Evolutionary conservation across 2,797 vertebrate species (phyloP).

Genomic region (Hafferia zeledoni): DNA sequence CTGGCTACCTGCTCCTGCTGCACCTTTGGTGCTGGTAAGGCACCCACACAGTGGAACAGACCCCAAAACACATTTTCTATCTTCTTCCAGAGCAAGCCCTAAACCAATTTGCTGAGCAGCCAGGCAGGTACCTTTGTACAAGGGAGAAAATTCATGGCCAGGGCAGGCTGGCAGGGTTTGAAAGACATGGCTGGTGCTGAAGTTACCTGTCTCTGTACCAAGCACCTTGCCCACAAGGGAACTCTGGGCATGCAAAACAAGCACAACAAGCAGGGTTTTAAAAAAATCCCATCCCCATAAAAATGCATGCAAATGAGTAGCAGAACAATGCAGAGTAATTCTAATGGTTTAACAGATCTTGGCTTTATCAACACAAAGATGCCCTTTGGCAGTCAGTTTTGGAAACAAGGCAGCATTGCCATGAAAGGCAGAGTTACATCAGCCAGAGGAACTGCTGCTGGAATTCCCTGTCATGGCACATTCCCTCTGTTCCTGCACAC

Average conservation of each 20-base stretch:
- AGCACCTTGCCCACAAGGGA: accelerated
- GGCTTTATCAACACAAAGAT: not conserved
- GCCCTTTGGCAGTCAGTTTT: not conserved
- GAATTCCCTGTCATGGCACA: not conserved
- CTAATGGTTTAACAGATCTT: not conserved
- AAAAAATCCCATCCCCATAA: not conserved
- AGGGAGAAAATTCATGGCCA: not conserved
- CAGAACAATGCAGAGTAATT: not conserved
- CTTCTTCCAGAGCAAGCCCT: not conserved
- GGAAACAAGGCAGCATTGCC: not conserved
- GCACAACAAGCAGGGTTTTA: not conserved
- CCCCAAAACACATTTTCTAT: not conserved
- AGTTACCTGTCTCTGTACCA: not conserved
- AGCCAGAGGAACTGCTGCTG: not conserved
- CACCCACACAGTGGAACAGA: not conserved
- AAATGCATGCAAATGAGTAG: not conserved
- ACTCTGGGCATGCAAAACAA: not conserved
- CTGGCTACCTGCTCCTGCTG: not conserved
- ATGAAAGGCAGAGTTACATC: not conserved
- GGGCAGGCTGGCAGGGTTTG: not conserved
- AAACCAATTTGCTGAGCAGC: not conserved
- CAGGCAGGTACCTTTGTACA: not conserved
- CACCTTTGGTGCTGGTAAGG: not conserved
- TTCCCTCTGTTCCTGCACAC: not conserved
- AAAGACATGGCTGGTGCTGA: not conserved